Evolutionary conservation across 2,797 vertebrate species (phyloP).

Genomic region (Ceryle rudis): DNA sequence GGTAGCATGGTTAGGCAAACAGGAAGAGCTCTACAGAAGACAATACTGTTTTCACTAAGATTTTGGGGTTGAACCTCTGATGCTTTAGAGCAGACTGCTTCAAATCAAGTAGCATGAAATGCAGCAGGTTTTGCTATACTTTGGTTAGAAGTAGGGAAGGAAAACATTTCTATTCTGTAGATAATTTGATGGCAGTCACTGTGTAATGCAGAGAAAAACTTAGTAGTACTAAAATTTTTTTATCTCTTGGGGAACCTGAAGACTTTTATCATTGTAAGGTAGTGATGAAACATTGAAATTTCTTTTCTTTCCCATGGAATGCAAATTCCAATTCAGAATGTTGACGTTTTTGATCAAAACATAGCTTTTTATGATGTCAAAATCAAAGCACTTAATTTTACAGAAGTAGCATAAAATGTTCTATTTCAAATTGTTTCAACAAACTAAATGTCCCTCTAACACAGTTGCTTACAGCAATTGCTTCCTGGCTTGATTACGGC

Average conservation of each 20-base stretch:
- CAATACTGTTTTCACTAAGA: neutral
- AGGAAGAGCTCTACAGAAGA: neutral
- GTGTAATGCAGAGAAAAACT: neutral
- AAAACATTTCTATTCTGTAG: neutral
- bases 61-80: fast-evolving
- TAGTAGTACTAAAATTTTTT: neutral
- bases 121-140: neutral
- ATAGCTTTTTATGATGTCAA: neutral
- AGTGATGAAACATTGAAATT: neutral
- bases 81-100: neutral
- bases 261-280: neutral
- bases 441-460: neutral
- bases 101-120: neutral
- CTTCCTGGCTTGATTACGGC: neutral
- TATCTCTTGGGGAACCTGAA: neutral
- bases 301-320: neutral
- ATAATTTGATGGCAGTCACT: neutral
- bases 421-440: neutral
- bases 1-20: fast-evolving
- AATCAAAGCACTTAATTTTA: neutral
- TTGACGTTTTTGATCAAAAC: neutral
- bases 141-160: neutral
- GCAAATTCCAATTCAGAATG: neutral
- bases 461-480: neutral
- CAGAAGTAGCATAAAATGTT: neutral